Conservation (phyloP, 2,888 invertebrate genomes). For the Serripes groenlandicus region DNA sequence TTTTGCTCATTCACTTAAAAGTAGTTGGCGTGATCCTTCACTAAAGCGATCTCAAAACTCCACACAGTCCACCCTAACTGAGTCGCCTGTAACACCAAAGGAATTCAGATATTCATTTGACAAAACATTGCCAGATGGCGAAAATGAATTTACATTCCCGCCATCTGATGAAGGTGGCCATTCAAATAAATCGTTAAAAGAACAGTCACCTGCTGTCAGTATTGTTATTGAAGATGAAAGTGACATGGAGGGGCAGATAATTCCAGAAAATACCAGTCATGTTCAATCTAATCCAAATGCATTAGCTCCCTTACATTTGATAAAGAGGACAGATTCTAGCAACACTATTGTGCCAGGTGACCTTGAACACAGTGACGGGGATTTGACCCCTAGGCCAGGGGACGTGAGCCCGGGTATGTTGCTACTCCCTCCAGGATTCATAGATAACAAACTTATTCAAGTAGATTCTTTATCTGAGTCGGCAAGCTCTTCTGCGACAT, state of each 20-base stretch:
- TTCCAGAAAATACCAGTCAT: background rate
- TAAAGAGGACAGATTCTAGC: slow-evolving; percentile 65
- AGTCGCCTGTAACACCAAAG: slow-evolving; percentile 51
- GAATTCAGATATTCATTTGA: slow-evolving; percentile 56
- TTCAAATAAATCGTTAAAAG: background rate
- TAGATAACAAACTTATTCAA: slow-evolving; percentile 22
- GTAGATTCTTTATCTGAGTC: slow-evolving; percentile 59
- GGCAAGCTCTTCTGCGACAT: slow-evolving; percentile 53
- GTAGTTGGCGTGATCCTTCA: slow-evolving; percentile 14
- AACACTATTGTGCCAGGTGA: slow-evolving; percentile 68
- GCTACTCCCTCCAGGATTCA: slow-evolving; percentile 12
- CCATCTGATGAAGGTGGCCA: background rate
- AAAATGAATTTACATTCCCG: slow-evolving; percentile 46
- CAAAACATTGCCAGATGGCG: slow-evolving; percentile 40
- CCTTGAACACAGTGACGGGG: slow-evolving; percentile 41
- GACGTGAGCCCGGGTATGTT: slow-evolving; percentile 36
- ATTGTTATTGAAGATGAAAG: slow-evolving; percentile 46
- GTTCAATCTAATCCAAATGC: slow-evolving; percentile 39
- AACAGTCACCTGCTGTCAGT: slow-evolving; percentile 38
- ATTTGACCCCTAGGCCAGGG: slow-evolving; percentile 45
- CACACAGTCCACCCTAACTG: slow-evolving; percentile 58
- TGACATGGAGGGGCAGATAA: background rate
- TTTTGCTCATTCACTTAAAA: slow-evolving; percentile 41
- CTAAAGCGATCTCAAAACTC: slow-evolving; percentile 51
- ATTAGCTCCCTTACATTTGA: slow-evolving; percentile 22